These are phyloP conservation scores for Galerucella nymphaeae DNA, from an alignment of 2,888 invertebrate genomes.

Conservation along the genomic window DNA sequence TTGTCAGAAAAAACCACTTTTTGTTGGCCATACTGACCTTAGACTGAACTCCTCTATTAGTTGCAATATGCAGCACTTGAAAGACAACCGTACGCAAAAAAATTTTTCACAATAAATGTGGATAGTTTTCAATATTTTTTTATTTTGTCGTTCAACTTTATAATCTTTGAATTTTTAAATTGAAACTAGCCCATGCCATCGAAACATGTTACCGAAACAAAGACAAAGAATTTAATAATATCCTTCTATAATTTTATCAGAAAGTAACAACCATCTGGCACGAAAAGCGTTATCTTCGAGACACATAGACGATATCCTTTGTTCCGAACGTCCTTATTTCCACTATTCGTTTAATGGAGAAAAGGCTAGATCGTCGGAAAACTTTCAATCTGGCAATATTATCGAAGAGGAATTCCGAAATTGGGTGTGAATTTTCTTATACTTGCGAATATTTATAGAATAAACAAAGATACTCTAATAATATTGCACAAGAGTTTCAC, in stretches of 20 bases:
- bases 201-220: neutral
- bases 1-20: too few relatives aligned
- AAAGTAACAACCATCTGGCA: neutral
- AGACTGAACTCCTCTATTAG: too few relatives aligned
- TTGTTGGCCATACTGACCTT: too few relatives aligned
- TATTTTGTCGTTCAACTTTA: too few relatives aligned
- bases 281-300: neutral
- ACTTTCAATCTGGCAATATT: neutral
- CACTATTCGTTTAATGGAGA: neutral
- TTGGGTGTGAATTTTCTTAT: neutral
- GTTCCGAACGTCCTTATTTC: neutral
- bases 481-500: too few relatives aligned
- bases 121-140: too few relatives aligned
- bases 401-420: neutral
- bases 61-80: too few relatives aligned
- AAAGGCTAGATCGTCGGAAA: neutral
- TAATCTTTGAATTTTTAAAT: too few relatives aligned
- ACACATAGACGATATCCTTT: neutral
- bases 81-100: too few relatives aligned
- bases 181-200: too few relatives aligned
- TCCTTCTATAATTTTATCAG: neutral
- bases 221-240: slow-evolving; percentile 3
- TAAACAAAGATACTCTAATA: too few relatives aligned
- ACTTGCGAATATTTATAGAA: neutral
- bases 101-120: too few relatives aligned